phyloP scores from a whole-genome alignment of 1,140 invertebrate species.

The Drosophila hydei region DNA sequence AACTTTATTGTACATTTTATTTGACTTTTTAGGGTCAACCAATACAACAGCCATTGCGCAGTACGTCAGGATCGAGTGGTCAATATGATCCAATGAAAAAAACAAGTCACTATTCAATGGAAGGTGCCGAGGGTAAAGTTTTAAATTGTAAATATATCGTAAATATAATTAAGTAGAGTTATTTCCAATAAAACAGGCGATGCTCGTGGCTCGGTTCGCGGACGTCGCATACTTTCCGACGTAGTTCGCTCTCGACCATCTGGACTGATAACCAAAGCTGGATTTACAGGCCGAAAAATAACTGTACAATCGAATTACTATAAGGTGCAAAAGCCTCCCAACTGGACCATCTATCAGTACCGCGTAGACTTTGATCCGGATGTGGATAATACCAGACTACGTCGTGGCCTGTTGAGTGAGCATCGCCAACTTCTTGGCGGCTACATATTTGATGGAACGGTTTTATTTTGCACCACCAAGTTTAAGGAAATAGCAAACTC shows the following conservation, averaged over 20 bases:
- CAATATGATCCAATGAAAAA: neutral
- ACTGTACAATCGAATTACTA: conserved; percentile 90
- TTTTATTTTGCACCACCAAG: conserved; percentile 74
- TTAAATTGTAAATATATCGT: no score
- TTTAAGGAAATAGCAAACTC: conserved; percentile 34
- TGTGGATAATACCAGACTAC: conserved; percentile 61
- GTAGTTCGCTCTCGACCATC: conserved; percentile 62
- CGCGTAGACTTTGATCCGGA: conserved; percentile 91
- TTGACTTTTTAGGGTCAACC: no score
- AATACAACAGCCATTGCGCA: neutral
- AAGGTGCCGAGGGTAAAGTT: conserved; percentile 23
- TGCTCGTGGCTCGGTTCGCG: conserved; percentile 66
- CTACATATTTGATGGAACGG: conserved; percentile 85
- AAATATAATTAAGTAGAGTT: no score
- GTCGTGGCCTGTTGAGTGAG: conserved; percentile 54
- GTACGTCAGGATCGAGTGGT: neutral
- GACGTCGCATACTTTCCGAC: conserved; percentile 63
- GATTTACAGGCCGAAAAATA: conserved; percentile 46
- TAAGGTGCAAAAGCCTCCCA: conserved; percentile 86
- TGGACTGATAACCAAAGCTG: conserved; percentile 51
- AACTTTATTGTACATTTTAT: no score
- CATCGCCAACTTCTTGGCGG: conserved; percentile 67
- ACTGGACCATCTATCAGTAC: conserved; percentile 93
- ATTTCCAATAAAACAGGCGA: conserved; percentile 37
- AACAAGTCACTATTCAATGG: neutral